Evolutionary conservation across 2,113 vertebrate genomes (phyloP).

Genomic region (Aptenodytes patagonicus): DNA sequence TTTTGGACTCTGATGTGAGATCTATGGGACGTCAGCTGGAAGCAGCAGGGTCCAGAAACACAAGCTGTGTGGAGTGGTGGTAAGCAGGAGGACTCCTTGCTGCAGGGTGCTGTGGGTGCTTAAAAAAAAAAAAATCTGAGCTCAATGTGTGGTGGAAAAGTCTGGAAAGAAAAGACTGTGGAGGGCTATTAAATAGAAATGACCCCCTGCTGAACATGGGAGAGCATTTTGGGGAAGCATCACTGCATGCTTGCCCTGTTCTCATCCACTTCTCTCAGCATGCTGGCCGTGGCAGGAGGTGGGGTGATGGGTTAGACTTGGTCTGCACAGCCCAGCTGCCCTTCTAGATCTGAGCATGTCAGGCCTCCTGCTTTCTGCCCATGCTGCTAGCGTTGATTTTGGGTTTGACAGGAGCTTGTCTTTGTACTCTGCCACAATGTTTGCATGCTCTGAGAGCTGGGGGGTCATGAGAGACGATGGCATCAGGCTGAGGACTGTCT

Average conservation of each 20-base stretch:
- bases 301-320: background rate
- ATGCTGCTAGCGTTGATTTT: too few relatives aligned
- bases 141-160: background rate
- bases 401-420: background rate
- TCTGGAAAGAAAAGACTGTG: background rate
- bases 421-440: background rate
- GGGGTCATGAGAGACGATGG: background rate
- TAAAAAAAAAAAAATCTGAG: background rate
- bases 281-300: background rate
- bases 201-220: too few relatives aligned
- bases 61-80: background rate
- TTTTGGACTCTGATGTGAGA: background rate
- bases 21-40: background rate
- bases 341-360: background rate
- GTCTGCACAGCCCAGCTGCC: background rate
- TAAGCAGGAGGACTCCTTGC: background rate
- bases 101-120: background rate
- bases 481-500: background rate
- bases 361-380: background rate
- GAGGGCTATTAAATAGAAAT: background rate
- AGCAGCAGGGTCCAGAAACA: background rate
- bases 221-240: background rate
- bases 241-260: background rate
- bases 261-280: background rate
- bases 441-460: background rate